A percentile compares a stretch with the other conserved stretches of the same genome.
Evolutionary conservation across 2,113 vertebrate species (phyloP).

Genomic region (Tyto alba): DNA sequence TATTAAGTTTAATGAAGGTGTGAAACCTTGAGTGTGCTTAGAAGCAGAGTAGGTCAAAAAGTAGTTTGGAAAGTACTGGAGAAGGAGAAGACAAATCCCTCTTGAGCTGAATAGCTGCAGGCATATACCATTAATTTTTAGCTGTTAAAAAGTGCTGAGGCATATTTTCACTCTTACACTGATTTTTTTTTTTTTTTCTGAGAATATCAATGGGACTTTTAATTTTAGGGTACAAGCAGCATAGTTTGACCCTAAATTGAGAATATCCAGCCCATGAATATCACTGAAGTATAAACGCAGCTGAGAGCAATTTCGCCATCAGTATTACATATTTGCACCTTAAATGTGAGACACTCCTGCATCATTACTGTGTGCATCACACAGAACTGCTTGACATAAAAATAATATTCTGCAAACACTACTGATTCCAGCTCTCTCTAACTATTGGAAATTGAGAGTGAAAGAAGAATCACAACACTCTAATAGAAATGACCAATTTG

Average conservation of each 20-base stretch:
- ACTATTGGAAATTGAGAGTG: background rate
- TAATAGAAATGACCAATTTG: background rate
- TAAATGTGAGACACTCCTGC: background rate
- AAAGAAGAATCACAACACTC: background rate
- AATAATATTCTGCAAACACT: background rate
- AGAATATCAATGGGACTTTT: background rate
- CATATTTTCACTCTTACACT: background rate
- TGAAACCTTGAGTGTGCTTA: background rate
- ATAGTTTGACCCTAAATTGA: background rate
- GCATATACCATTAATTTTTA: background rate
- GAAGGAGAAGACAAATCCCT: background rate
- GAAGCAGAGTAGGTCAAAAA: background rate
- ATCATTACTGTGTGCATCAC: background rate
- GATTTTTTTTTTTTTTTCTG: background rate
- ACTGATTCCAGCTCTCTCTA: background rate
- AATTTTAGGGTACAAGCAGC: background rate
- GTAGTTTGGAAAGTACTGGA: background rate
- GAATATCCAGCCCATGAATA: background rate
- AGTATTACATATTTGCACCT: background rate
- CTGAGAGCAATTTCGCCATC: background rate
- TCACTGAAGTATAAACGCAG: background rate
- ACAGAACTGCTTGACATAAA: background rate
- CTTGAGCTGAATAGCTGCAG: background rate
- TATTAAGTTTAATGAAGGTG: background rate
- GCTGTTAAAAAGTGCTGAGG: background rate